Evolutionary conservation across 2,113 vertebrate species (phyloP).

Genomic region (Aleadryas rufinucha): DNA sequence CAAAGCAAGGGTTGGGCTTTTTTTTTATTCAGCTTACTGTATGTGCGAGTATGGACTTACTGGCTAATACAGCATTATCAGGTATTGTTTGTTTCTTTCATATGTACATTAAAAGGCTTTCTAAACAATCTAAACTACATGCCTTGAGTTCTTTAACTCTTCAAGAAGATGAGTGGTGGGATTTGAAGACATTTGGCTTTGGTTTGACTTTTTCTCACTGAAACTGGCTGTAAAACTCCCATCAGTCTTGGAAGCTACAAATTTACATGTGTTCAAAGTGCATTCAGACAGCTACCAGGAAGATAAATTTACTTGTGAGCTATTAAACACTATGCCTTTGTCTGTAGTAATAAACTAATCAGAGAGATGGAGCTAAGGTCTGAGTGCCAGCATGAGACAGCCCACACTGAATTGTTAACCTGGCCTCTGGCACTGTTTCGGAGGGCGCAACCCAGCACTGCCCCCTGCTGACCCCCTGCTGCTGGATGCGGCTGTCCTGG

Average conservation of each 20-base stretch:
- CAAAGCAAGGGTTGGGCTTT: background rate
- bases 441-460: background rate
- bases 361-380: background rate
- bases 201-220: background rate
- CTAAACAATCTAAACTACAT: background rate
- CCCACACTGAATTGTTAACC: background rate
- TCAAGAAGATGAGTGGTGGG: background rate
- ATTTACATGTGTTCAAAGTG: background rate
- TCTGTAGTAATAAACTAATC: background rate
- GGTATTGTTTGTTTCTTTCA: background rate
- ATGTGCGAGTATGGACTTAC: background rate
- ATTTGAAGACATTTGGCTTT: background rate
- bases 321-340: background rate
- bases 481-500: accelerated
- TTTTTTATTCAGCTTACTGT: background rate
- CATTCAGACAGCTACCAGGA: background rate
- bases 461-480: background rate
- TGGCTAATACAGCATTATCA: background rate
- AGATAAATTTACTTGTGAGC: background rate
- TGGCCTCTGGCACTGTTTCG: background rate
- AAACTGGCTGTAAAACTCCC: background rate
- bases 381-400: background rate
- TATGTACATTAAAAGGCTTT: background rate
- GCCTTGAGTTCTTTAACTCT: background rate
- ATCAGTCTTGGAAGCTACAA: background rate